Base-by-base conservation (phyloP, 2,797 vertebrate species). In the Mareca strepera region DNA sequence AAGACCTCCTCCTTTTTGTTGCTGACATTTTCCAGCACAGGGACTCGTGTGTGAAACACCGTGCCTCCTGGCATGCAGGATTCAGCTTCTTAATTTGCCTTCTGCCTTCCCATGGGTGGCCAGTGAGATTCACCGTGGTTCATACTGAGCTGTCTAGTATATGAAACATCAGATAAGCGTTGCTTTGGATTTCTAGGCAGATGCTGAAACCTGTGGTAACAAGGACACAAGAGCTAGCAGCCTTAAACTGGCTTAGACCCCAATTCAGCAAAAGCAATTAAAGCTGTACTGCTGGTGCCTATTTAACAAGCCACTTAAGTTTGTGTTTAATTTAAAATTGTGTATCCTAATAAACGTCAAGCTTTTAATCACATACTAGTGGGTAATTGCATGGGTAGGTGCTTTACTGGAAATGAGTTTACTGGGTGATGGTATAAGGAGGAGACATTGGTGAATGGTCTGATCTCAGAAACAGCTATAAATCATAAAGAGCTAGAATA, bases 41-140 rank as follows among this genome's bases (percentile, higher is more conserved):
- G 17, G 55, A 48, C 35, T 52, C 26, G 1, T 2, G 33, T 1
- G 0, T 22, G 10, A 64, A 39, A 21, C 7, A 4, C 9, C 0
- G 0, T 13, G 11, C 82, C 50, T 82, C 46, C 60, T 56, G 76
- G 25, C 15, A 81, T 13, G 2, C 1, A 3, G 39, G n/a, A 21
- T 79, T 48, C 69, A 79, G 41, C n/a, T 31, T 50, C 70, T 64
- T 17, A 52, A 52, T 26, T 26, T 15, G 50, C 50, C 50, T 8
- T 52, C 50, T 52, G 14, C 11, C 1, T 39, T 64, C 41, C 29
- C 25, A 43, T 44, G 41, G 15, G 2, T 12, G 41, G 25, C 35
- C 58, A 26, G 64, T 3, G 22, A 37, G 22, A 14, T 11, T 8
- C 20, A 52, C 43, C 5, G 0, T 2, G 31, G 39, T 39, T 46